Percentiles rank a stretch among this genome's conserved stretches.
Evolutionary conservation across 92 coral and sea anemone genomes (phyloP).

Genomic region (Pocillopora grandis): DNA sequence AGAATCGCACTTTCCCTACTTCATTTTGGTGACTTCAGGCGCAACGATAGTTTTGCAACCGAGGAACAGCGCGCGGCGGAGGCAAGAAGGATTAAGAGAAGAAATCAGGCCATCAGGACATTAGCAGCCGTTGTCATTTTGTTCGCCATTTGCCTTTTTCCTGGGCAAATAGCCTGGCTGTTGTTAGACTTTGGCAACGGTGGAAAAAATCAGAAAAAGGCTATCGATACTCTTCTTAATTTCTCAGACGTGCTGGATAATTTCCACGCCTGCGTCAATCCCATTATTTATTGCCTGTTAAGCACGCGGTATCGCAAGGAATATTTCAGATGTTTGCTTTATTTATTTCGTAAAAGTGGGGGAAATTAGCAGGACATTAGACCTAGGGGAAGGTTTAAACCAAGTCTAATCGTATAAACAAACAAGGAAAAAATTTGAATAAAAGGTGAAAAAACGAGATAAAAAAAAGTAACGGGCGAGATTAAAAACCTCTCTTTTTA

Average conservation of each 20-base stretch:
- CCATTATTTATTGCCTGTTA: slow-evolving; percentile 77
- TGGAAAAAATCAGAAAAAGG: slow-evolving; percentile 50
- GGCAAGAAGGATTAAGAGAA: slow-evolving; percentile 50
- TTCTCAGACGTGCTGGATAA: slow-evolving; percentile 71
- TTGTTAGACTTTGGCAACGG: slow-evolving; percentile 71
- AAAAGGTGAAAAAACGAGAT: not conserved
- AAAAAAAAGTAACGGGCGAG: too few species aligned
- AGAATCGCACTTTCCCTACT: slow-evolving; percentile 59
- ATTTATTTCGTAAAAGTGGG: slow-evolving; percentile 1
- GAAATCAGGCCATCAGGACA: slow-evolving; percentile 69
- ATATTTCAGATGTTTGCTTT: slow-evolving; percentile 49
- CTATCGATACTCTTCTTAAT: slow-evolving; percentile 56
- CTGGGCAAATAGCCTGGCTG: slow-evolving; percentile 87
- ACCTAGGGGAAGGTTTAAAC: not conserved
- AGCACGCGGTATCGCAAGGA: slow-evolving; percentile 81
- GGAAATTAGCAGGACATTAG: not conserved
- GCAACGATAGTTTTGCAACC: slow-evolving; percentile 7
- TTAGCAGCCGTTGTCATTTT: slow-evolving; percentile 71
- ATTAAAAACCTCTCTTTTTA: too few species aligned
- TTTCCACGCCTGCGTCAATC: slow-evolving; percentile 79
- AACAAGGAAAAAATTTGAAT: not conserved
- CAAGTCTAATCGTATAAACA: too few species aligned
- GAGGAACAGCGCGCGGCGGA: slow-evolving; percentile 64
- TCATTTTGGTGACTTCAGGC: slow-evolving; percentile 35
- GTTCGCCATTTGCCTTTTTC: slow-evolving; percentile 80